Conservation (phyloP, 2,113 vertebrate species). For the Rana temporaria region DNA sequence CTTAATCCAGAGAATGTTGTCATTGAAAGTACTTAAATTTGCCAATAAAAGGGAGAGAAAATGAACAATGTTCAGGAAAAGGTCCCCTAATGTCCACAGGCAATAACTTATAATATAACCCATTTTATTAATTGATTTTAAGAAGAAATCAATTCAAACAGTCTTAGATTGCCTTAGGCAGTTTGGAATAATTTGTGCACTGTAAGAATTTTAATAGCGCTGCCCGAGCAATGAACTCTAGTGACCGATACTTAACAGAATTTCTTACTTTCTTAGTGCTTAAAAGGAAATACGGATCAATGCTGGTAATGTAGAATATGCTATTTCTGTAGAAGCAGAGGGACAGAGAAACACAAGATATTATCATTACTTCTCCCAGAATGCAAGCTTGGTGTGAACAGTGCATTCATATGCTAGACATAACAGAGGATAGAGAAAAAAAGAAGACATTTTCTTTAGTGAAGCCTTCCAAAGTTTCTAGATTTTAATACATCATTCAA, state of each 20-base stretch:
- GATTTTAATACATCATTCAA: no score
- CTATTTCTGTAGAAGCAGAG: conserved; percentile 1
- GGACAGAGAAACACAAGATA: neutral
- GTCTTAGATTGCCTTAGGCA: conserved; percentile 43
- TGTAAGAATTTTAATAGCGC: conserved; percentile 53
- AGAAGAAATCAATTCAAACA: conserved; percentile 56
- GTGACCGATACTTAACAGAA: conserved; percentile 54
- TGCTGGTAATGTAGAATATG: conserved; percentile 44
- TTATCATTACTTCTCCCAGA: neutral
- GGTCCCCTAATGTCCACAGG: conserved; percentile 41
- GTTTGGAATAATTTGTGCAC: conserved; percentile 53
- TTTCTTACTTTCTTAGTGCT: conserved; percentile 39
- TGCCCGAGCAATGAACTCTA: conserved; percentile 51
- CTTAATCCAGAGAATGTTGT: conserved; percentile 7
- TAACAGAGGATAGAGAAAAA: no score
- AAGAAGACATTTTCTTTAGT: no score
- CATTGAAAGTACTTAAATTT: conserved; percentile 32
- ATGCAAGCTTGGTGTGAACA: conserved; percentile 9
- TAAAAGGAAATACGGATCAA: conserved; percentile 52
- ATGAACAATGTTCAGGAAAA: conserved; percentile 43
- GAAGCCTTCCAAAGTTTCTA: no score
- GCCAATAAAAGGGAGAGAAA: conserved; percentile 16
- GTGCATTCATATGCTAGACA: neutral
- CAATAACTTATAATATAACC: conserved; percentile 53
- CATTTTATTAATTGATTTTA: conserved; percentile 59